Evolutionary conservation across 2,797 vertebrate species (phyloP).

Genomic region (Hephaestus fuliginosus): DNA sequence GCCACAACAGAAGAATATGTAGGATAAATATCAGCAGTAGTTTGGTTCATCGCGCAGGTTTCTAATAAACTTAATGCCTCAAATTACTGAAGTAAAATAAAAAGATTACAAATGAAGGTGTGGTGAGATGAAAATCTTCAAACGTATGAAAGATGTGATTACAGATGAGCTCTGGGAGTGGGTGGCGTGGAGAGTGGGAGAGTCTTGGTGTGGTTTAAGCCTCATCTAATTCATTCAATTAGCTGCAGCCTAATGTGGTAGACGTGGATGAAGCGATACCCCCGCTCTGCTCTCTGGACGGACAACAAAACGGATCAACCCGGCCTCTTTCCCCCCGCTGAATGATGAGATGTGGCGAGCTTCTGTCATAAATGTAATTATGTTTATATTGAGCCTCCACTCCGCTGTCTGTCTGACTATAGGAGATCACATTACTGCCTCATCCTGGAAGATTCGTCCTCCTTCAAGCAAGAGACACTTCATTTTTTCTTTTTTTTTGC

Average conservation of each 20-base stretch:
- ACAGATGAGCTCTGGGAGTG: conserved; percentile 40
- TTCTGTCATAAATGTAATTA: conserved; percentile 80
- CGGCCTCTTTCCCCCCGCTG: conserved; percentile 41
- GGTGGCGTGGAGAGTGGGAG: conserved; percentile 17
- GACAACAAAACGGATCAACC: conserved; percentile 61
- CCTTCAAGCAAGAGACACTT: conserved; percentile 45
- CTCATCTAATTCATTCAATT: conserved; percentile 70
- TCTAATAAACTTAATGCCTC: background rate
- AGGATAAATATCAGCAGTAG: conserved; percentile 3
- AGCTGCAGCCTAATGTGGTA: conserved; percentile 52
- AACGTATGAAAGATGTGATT: conserved; percentile 46
- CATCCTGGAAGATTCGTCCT: conserved; percentile 47
- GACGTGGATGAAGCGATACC: conserved; percentile 70
- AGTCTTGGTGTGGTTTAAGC: conserved; percentile 32
- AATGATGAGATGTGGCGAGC: conserved; percentile 71
- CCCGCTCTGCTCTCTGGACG: conserved; percentile 42
- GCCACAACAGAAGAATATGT: background rate
- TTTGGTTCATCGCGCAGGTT: background rate
- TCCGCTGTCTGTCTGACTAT: conserved; percentile 53
- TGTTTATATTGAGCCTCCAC: conserved; percentile 61
- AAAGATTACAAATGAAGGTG: background rate
- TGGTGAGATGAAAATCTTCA: conserved; percentile 17
- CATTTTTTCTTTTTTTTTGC: conserved; percentile 19
- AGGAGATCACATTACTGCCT: conserved; percentile 70
- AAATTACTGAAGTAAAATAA: background rate